A percentile compares a stretch with the other conserved stretches of the same genome.
Conservation (phyloP, 2,113 vertebrate genomes). For the Acanthochromis polyacanthus region DNA sequence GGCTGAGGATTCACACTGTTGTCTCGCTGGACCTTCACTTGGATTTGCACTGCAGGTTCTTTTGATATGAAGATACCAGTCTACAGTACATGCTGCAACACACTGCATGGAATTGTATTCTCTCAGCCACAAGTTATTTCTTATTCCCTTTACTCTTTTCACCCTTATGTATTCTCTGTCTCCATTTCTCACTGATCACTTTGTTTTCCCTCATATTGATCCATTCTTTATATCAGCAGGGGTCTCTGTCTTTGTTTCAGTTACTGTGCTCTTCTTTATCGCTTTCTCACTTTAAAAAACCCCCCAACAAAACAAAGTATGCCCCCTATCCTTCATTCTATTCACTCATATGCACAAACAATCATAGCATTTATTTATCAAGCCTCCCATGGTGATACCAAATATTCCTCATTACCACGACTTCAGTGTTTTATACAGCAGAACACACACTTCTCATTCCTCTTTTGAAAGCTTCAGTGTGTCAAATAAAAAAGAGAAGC, state of each 20-base stretch:
- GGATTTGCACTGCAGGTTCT: constrained; percentile 8
- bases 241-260: constrained; percentile 10
- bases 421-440: not conserved
- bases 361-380: constrained; percentile 30
- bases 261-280: not conserved
- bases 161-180: constrained; percentile 22
- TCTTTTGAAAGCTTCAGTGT: constrained; percentile 10
- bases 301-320: too few species aligned
- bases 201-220: constrained; percentile 4
- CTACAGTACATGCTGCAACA: not conserved
- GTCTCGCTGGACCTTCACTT: constrained; percentile 13
- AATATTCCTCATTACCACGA: not conserved
- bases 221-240: constrained; percentile 13
- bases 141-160: constrained; percentile 14
- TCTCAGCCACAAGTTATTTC: constrained; percentile 2
- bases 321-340: too few species aligned
- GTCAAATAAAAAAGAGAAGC: not conserved
- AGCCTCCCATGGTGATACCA: constrained; percentile 19
- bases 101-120: not conserved
- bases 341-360: too few species aligned
- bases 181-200: not conserved
- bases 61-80: constrained; percentile 22
- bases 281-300: too few species aligned
- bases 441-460: not conserved
- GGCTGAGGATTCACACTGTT: constrained; percentile 27